phyloP scores from a whole-genome alignment of 35 echinoderm and acorn worm genomes.

The Acanthaster planci region DNA sequence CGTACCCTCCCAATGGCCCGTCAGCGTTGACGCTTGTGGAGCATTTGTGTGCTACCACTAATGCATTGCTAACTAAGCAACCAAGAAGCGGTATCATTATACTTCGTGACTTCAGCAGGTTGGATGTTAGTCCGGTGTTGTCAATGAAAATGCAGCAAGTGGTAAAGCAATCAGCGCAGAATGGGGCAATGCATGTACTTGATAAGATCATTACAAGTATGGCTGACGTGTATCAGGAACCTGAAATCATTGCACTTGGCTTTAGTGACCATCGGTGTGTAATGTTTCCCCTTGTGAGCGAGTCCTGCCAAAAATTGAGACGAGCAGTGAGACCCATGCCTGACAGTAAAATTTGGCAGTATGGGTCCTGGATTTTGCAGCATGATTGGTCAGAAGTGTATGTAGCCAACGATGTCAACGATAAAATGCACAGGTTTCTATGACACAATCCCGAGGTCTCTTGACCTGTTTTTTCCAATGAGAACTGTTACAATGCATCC shows the following conservation, averaged over 20 bases:
- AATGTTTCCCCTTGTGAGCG: neutral
- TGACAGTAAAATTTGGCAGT: constrained; percentile 49
- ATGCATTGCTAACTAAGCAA: constrained; percentile 21
- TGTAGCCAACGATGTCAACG: neutral
- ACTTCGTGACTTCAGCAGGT: constrained; percentile 34
- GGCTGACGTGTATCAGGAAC: neutral
- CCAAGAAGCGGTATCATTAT: constrained; percentile 36
- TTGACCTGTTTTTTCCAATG: constrained; percentile 17
- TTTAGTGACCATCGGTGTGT: constrained; percentile 47
- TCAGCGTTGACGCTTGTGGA: constrained; percentile 12
- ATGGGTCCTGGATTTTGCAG: constrained; percentile 26
- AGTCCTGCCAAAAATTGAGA: neutral
- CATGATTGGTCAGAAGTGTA: constrained; percentile 47
- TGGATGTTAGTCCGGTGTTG: constrained; percentile 29
- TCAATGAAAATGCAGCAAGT: constrained; percentile 30
- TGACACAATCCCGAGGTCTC: neutral
- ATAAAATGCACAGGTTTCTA: constrained; percentile 35
- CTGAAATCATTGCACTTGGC: constrained; percentile 33
- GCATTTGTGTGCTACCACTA: constrained; percentile 13
- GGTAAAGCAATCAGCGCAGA: constrained; percentile 32
- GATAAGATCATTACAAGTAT: constrained; percentile 51
- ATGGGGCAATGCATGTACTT: constrained; percentile 28
- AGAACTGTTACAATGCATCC: constrained; percentile 15
- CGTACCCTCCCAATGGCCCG: constrained; percentile 21
- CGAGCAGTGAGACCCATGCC: constrained; percentile 33